A percentile compares a stretch with the other conserved stretches of the same genome.
Evolutionary conservation across 2,113 vertebrate species (phyloP).

Genomic region (Peromyscus maniculatus): DNA sequence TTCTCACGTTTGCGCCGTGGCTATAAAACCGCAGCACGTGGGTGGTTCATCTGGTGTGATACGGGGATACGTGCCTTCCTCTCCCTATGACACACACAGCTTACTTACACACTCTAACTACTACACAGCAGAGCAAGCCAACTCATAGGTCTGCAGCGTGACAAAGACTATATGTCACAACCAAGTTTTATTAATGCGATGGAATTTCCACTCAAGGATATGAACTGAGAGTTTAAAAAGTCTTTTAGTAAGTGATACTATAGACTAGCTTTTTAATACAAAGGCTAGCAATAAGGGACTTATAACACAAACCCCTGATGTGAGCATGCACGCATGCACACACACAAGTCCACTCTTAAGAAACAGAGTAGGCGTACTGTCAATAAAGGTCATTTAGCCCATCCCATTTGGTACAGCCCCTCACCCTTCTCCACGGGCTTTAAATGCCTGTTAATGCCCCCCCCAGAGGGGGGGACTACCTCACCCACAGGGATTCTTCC

Average conservation of each 20-base stretch:
- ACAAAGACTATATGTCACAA: neutral
- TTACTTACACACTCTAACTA: neutral
- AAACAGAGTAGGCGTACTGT: neutral
- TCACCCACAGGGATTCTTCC: neutral
- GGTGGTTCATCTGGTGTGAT: neutral
- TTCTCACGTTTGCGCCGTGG: neutral
- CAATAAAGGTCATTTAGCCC: neutral
- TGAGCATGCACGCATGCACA: neutral
- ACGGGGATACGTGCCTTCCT: neutral
- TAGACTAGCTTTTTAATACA: conserved; percentile 44
- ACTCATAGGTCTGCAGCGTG: neutral
- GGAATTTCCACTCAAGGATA: conserved; percentile 49
- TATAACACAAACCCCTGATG: neutral
- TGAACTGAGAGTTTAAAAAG: conserved; percentile 1
- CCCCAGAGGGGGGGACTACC: neutral
- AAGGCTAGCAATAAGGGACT: conserved; percentile 38
- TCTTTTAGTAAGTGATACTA: neutral
- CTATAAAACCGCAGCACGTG: neutral
- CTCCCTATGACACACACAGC: neutral
- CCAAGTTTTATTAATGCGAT: neutral
- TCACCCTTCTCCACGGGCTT: neutral
- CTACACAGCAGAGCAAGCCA: neutral
- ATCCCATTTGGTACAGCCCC: neutral
- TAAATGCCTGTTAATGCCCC: neutral
- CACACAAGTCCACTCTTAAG: neutral